Conservation (phyloP, 2,797 vertebrate species). For the Eulemur mongoz region DNA sequence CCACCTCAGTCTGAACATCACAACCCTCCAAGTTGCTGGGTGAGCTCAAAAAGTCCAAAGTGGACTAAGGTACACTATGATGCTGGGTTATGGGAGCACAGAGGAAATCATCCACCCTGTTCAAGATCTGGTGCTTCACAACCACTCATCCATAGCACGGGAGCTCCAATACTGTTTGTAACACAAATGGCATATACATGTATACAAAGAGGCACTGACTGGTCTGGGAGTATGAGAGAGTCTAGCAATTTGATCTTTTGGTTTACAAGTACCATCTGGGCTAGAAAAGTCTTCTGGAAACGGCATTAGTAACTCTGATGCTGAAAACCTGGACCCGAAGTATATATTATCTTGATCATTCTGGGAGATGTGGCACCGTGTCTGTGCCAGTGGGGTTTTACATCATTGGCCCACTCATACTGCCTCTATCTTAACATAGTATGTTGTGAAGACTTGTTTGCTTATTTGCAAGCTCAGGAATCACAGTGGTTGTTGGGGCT, state of each 20-base stretch:
- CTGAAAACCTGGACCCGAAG: slow-evolving; percentile 20
- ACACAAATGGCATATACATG: background rate
- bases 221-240: background rate
- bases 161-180: background rate
- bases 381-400: slow-evolving; percentile 32
- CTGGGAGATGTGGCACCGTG: background rate
- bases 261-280: slow-evolving; percentile 38
- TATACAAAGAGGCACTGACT: background rate
- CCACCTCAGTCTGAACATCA: background rate
- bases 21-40: background rate
- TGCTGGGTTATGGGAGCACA: background rate
- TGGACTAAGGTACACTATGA: background rate
- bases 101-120: background rate
- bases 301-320: slow-evolving; percentile 30
- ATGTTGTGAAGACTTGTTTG: background rate
- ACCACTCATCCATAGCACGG: background rate
- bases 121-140: background rate
- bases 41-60: background rate
- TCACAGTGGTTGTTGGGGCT: background rate
- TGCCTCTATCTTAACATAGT: background rate
- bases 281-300: slow-evolving; percentile 50
- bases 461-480: background rate
- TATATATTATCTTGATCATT: background rate
- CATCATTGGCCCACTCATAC: background rate
- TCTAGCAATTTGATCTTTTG: background rate